Conservation (phyloP, 2,888 invertebrate genomes). For the Adelognathus sp. region DNA sequence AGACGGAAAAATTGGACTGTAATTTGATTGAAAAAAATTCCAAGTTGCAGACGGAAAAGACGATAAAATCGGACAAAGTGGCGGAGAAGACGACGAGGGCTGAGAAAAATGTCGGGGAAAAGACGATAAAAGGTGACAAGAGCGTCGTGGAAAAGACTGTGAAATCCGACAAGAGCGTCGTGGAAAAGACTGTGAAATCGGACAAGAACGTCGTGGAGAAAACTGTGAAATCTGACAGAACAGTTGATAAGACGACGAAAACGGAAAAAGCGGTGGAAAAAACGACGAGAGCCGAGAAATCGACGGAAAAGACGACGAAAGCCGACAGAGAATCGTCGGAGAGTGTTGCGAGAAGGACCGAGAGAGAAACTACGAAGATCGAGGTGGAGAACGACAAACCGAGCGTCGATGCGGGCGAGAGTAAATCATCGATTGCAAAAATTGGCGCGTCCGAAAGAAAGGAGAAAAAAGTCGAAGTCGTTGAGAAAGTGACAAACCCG, state of each 20-base stretch:
- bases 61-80: constrained; percentile 73
- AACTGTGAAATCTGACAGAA: constrained; percentile 81
- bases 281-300: constrained; percentile 51
- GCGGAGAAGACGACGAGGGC: constrained; percentile 81
- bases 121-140: constrained; percentile 68
- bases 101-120: constrained; percentile 76
- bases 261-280: constrained; percentile 79
- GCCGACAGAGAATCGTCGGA: constrained; percentile 81
- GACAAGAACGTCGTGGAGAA: constrained; percentile 82
- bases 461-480: constrained; percentile 40
- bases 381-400: constrained; percentile 81
- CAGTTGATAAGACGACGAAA: constrained; percentile 73
- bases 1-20: constrained; percentile 58
- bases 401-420: constrained; percentile 76
- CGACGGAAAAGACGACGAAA: constrained; percentile 82
- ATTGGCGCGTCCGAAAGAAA: constrained; percentile 26
- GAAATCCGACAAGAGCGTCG: constrained; percentile 81
- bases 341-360: constrained; percentile 72
- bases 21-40: constrained; percentile 56
- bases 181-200: constrained; percentile 74
- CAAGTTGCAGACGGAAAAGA: constrained; percentile 73
- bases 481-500: constrained; percentile 60
- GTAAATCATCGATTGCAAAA: constrained; percentile 37
- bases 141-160: constrained; percentile 63
- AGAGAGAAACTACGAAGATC: constrained; percentile 81